These are phyloP conservation scores for Astyanax mexicanus DNA, from an alignment of 2,797 vertebrate genomes.

Conservation along the genomic window DNA sequence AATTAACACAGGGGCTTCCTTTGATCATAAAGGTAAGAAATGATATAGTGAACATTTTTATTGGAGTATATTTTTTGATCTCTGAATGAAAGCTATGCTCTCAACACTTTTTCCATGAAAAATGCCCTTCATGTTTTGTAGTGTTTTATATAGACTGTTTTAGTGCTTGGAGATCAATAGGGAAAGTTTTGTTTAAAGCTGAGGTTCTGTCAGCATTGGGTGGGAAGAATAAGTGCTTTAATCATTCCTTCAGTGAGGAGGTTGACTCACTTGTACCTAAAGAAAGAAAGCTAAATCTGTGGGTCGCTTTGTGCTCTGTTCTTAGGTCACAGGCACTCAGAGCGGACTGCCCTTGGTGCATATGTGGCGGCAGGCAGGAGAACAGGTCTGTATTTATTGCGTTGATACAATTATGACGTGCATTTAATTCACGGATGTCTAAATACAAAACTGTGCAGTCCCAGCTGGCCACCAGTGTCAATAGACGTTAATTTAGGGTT, in stretches of 20 bases:
- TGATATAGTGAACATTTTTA: not conserved
- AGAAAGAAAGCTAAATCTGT: not conserved
- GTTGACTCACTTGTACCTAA: constrained; percentile 7
- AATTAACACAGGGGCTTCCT: constrained; percentile 80
- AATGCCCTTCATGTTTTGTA: constrained; percentile 4
- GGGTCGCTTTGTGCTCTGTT: constrained; percentile 16
- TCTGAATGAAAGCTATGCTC: not conserved
- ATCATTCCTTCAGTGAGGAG: not conserved
- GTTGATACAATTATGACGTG: not conserved
- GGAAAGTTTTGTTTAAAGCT: constrained; percentile 1
- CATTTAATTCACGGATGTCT: too few species aligned
- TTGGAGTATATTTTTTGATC: not conserved
- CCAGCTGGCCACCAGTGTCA: too few species aligned
- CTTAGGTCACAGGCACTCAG: constrained; percentile 83
- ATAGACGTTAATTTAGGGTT: too few species aligned
- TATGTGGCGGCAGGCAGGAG: constrained; percentile 82
- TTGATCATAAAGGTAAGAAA: constrained; percentile 82
- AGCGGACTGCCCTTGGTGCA: constrained; percentile 85
- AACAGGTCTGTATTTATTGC: constrained; percentile 74
- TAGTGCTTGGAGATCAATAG: not conserved
- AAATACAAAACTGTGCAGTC: too few species aligned
- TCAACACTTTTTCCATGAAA: not conserved
- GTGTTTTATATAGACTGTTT: not conserved
- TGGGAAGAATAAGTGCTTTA: constrained; percentile 13
- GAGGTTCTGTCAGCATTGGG: not conserved